A percentile compares a stretch with the other conserved stretches of the same genome.
These are phyloP conservation scores for Apodemus speciosus DNA, from an alignment of 2,113 vertebrate genomes.

Conservation along the genomic window DNA sequence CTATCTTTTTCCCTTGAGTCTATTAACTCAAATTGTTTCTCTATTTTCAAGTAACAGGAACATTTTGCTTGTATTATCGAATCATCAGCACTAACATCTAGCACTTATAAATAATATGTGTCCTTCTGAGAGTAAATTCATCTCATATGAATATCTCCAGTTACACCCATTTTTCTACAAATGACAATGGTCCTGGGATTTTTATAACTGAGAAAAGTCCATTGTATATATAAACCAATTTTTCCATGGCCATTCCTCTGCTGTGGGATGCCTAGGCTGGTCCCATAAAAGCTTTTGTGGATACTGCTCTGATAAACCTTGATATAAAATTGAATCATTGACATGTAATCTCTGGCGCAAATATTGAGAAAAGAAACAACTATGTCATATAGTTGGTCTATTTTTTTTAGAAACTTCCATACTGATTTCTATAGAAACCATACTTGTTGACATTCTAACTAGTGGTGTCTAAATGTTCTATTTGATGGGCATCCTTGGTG, in stretches of 20 bases:
- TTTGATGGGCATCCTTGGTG: too few species aligned
- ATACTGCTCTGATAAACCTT: not conserved
- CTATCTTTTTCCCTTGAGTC: conserved; percentile 18
- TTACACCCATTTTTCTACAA: not conserved
- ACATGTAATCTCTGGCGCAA: not conserved
- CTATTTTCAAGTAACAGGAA: conserved; percentile 49
- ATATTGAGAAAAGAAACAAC: not conserved
- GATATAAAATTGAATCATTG: not conserved
- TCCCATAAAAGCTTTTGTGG: not conserved
- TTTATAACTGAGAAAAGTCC: not conserved
- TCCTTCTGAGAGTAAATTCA: not conserved
- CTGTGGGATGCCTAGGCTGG: not conserved
- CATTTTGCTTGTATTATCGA: not conserved
- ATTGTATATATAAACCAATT: not conserved
- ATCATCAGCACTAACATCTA: not conserved
- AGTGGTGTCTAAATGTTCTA: not conserved
- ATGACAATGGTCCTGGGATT: not conserved
- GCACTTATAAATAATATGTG: not conserved
- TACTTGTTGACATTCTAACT: too few species aligned
- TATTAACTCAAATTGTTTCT: conserved; percentile 26
- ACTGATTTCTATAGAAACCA: not conserved
- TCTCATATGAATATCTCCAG: not conserved
- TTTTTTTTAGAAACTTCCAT: not conserved
- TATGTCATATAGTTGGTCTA: not conserved
- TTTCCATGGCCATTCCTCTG: not conserved